Evolutionary conservation across 2,113 vertebrate species (phyloP).

Genomic region (Odobenus rosmarus): DNA sequence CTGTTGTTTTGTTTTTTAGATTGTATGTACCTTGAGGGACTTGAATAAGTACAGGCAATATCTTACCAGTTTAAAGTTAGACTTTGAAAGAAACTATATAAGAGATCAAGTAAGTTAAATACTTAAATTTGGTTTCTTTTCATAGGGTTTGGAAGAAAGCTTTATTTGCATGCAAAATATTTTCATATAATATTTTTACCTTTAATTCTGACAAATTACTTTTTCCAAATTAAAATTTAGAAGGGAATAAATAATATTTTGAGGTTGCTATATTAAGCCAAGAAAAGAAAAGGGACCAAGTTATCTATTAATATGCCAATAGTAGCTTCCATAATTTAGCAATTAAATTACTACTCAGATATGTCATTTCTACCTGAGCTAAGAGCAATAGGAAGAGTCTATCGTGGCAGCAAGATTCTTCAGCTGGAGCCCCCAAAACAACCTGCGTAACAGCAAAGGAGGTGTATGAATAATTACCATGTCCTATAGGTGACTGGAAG

Average conservation of each 20-base stretch:
- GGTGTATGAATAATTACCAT: background rate
- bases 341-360: background rate
- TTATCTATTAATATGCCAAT: background rate
- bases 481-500: background rate
- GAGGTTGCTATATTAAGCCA: background rate
- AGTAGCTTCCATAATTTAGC: background rate
- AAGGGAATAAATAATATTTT: conserved; percentile 9
- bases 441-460: background rate
- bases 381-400: background rate
- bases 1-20: conserved; percentile 61
- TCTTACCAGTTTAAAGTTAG: conserved; percentile 83
- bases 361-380: background rate
- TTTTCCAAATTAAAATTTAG: conserved; percentile 25
- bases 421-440: background rate
- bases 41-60: conserved; percentile 83
- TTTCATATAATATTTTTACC: background rate
- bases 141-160: background rate
- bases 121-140: conserved; percentile 50
- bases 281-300: background rate
- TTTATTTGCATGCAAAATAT: background rate
- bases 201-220: background rate
- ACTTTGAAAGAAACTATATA: conserved; percentile 82
- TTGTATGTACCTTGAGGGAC: conserved; percentile 82
- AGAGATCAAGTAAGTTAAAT: conserved; percentile 83
- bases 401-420: background rate